These are phyloP conservation scores for Adineta ricciae DNA, from an alignment of 2,888 invertebrate genomes.

Conservation along the genomic window DNA sequence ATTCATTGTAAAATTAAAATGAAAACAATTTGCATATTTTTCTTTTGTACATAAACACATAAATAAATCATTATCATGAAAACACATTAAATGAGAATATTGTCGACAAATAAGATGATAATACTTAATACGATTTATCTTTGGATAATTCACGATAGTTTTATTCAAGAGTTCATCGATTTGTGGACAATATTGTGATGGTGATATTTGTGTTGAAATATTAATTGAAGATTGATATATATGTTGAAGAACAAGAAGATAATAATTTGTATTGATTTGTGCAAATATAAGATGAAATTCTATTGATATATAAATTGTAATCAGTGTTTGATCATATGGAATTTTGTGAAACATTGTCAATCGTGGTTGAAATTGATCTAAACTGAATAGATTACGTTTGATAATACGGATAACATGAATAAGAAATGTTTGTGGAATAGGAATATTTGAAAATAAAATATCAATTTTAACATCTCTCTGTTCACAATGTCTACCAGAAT, in stretches of 20 bases:
- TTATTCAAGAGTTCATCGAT: not conserved
- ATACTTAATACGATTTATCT: not conserved
- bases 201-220: not conserved
- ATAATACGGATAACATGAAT: not conserved
- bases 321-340: not conserved
- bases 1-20: not conserved
- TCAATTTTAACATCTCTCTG: not conserved
- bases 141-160: not conserved
- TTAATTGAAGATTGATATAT: not conserved
- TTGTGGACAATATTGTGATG: not conserved
- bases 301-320: not conserved
- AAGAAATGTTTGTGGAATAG: not conserved
- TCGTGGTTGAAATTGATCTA: not conserved
- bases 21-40: not conserved
- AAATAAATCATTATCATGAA: not conserved
- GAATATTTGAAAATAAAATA: not conserved
- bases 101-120: not conserved
- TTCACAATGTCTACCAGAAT: not conserved
- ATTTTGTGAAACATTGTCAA: not conserved
- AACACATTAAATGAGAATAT: not conserved
- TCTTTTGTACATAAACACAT: not conserved
- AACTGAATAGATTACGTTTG: not conserved
- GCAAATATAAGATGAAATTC: not conserved
- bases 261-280: not conserved
- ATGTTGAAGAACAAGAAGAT: not conserved